Percentiles rank a stretch among this genome's conserved stretches.
phyloP scores from a whole-genome alignment of 2,113 vertebrate genomes.

The Cyprinodon tularosa region DNA sequence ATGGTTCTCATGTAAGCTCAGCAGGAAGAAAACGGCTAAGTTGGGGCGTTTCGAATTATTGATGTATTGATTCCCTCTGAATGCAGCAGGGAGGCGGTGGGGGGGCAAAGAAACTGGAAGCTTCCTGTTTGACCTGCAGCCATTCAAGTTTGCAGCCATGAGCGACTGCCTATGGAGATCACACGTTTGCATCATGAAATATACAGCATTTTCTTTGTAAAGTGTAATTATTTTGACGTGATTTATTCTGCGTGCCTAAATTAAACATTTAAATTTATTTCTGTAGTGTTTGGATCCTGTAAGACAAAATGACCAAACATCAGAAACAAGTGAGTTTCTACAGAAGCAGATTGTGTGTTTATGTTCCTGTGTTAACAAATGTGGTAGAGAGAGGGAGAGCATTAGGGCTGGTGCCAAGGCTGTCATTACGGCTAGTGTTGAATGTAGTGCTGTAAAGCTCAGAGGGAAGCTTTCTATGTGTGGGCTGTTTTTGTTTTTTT shows the following conservation, averaged over 20 bases:
- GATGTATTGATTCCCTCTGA: constrained; percentile 18
- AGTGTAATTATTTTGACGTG: not conserved
- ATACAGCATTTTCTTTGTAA: not conserved
- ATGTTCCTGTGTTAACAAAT: constrained; percentile 28
- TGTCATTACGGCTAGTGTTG: constrained; percentile 30
- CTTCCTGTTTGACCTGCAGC: not conserved
- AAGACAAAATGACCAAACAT: not conserved
- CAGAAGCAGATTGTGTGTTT: not conserved
- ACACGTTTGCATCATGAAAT: constrained; percentile 10
- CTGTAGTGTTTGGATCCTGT: not conserved
- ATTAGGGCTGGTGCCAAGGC: constrained; percentile 18
- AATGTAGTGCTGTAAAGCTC: constrained; percentile 19
- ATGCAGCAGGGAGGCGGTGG: not conserved
- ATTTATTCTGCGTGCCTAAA: not conserved
- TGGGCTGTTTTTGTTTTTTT: not conserved
- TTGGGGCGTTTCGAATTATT: constrained; percentile 11
- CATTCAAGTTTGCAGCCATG: constrained; percentile 15
- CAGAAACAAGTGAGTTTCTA: not conserved
- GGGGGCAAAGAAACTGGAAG: not conserved
- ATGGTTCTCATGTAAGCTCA: constrained; percentile 3
- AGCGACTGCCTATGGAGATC: constrained; percentile 16
- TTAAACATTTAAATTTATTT: not conserved
- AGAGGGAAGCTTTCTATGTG: constrained; percentile 23
- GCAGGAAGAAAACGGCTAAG: constrained; percentile 18
- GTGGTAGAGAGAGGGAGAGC: constrained; percentile 1